Evolutionary conservation across 2,888 invertebrate genomes (phyloP).

Genomic region (Hirtodrosophila alboralis): DNA sequence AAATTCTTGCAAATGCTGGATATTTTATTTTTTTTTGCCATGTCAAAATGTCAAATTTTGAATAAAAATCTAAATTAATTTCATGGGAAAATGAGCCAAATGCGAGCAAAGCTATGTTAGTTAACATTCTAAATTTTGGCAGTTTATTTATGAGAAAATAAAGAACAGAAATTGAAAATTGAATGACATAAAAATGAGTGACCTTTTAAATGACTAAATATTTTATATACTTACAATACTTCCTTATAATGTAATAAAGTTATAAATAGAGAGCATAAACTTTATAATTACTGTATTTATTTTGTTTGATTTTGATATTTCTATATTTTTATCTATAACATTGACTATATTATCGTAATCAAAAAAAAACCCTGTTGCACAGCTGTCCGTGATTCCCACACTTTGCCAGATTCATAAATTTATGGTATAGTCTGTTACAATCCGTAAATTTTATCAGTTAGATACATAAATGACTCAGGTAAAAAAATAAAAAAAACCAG

Average conservation of each 20-base stretch:
- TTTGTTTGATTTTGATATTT: not conserved
- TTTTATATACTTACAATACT: too few relatives aligned
- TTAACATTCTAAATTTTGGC: too few relatives aligned
- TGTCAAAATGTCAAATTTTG: slow-evolving; percentile 16
- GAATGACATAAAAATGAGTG: too few relatives aligned
- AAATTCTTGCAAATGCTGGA: slow-evolving; percentile 1
- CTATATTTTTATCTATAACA: not conserved
- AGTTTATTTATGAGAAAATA: too few relatives aligned
- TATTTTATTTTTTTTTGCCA: not conserved
- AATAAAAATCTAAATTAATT: slow-evolving; percentile 11
- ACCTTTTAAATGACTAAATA: too few relatives aligned
- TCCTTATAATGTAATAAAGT: too few relatives aligned
- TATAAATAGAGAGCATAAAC: too few relatives aligned
- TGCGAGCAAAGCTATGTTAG: not conserved
- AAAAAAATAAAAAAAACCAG: not conserved
- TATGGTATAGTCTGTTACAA: slow-evolving; percentile 18
- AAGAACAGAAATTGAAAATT: too few relatives aligned
- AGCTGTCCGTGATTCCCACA: slow-evolving; percentile 6
- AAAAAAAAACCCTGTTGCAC: slow-evolving; percentile 7
- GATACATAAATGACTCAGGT: slow-evolving; percentile 8
- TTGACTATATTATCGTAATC: slow-evolving; percentile 1
- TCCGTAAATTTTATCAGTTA: slow-evolving; percentile 13
- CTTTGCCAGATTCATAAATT: slow-evolving; percentile 8
- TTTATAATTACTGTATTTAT: not conserved
- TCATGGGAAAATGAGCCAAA: not conserved